Base-by-base conservation (phyloP, 2,888 invertebrate species). In the Trissonchulus sp. region DNA sequence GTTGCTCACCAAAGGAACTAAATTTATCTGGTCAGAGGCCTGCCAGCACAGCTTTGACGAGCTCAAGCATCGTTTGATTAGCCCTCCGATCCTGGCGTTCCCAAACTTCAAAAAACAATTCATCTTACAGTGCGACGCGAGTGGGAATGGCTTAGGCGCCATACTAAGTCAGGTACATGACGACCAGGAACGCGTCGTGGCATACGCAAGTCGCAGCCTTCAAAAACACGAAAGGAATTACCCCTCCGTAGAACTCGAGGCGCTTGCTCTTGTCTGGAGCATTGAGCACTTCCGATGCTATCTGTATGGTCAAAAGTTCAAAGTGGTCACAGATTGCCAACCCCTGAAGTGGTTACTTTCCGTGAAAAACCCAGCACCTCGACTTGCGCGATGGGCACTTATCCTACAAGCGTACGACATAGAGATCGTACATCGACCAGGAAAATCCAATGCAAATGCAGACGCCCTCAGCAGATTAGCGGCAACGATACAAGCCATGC, bases 51-150 rank as follows among this genome's bases (percentile, higher is more conserved):
- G 48, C 1, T 76, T 75, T 33, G 15, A 36, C 8, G 1, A 31
- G 1, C 31, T 75, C 18, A 75, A 75, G 75, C 28, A 2, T n/a
- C 2, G 2, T 23, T 30, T 75, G 35, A 30, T 36, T 28, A n/a
- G 18, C 3, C 60, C 37, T 2, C 75, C 75, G 2, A 15, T 75
- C 3, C 31, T 75, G 2, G 62, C 48, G 18, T 73, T 75, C 68
- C 75, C 75, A 18, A 62, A 75, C 37, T 75, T 75, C 48, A 48
- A 2, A 23, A 2, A 75, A 37, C 72, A 30, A 8, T 65, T 65
- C 65, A 30, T 65, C 15, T 3, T 65, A 15, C 65, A 65, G 65
- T 31, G 31, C 28, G 65, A 65, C 31, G 65, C 65, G 31, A 31
- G 31, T 15, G 31, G 31, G 15, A 31, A 18, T 65, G 65, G 31